Conservation (phyloP, 1,140 invertebrate genomes). For the Drosophila bocqueti region DNA sequence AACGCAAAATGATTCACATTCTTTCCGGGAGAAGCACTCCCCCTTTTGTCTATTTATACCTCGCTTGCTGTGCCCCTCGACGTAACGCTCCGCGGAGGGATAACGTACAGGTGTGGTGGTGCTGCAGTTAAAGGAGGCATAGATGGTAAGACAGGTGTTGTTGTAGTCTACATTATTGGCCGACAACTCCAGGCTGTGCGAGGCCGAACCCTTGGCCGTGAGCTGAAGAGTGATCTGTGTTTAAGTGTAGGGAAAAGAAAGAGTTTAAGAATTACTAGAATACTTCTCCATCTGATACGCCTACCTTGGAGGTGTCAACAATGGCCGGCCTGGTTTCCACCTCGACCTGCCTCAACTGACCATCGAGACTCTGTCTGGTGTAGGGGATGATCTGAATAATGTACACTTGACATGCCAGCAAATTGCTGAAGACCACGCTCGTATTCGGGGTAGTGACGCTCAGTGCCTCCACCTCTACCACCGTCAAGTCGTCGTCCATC, state of each 20-base stretch:
- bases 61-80: conserved; percentile 64
- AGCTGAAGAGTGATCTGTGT: conserved; percentile 41
- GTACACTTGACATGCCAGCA: conserved; percentile 69
- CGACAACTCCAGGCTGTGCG: conserved; percentile 63
- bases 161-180: conserved; percentile 62
- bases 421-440: conserved; percentile 37
- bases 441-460: conserved; percentile 45
- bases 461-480: conserved; percentile 31
- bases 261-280: too few relatives aligned
- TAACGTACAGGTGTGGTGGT: conserved; percentile 38
- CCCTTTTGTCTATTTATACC: conserved; percentile 1
- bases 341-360: conserved; percentile 36
- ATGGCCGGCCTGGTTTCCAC: conserved; percentile 60
- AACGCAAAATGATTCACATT: not conserved
- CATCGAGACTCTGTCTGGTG: conserved; percentile 59
- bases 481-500: conserved; percentile 54
- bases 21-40: too few relatives aligned
- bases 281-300: not conserved
- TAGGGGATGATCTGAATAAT: conserved; percentile 76
- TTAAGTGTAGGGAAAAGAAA: not conserved
- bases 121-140: conserved; percentile 63
- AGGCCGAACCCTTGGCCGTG: conserved; percentile 23
- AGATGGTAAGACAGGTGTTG: conserved; percentile 74
- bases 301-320: conserved; percentile 42
- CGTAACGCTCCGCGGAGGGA: conserved; percentile 57